Base-by-base conservation (phyloP, 1,140 invertebrate genomes). In the Portunus trituberculatus region DNA sequence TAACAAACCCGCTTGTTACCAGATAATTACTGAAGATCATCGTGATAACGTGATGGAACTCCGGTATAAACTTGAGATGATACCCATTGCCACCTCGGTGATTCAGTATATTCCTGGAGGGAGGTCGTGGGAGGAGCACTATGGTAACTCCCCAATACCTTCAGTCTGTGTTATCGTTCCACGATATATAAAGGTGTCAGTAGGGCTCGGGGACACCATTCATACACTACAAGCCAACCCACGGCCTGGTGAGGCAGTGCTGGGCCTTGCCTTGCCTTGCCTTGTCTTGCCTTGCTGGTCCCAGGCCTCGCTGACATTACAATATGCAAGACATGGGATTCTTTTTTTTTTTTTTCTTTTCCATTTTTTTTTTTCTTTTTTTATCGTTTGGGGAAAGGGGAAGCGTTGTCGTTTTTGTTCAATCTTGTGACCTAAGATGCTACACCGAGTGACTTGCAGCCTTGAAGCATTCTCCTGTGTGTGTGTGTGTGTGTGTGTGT, bases 1-100 rank as follows among this genome's bases (percentile, higher is more conserved):
- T 45, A 92, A 83, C 67, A 92, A 39, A 92, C 91, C 31, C n/a
- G 91, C 91, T 83, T 83, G 16, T 93, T 86, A 93, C 92, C 25
- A 12, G 82, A 93, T 93, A 86, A 93, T 52, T 87, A 86, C 92
- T 84, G 31, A 39, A 20, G 91, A 92, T 92, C 25, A 46, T 39
- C 3, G 12, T 28, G 83, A 93, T 93, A 93, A 93, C 92, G 45
- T 48, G 82, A 86, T 91, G 52, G 45, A 91, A 91, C 83, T 76
- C 45, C 67, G 16, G 28, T 39, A 48, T 46, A 93, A 93, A 82
- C 46, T 45, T 48, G 32, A 86, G 86, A 86, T 86, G 92, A 93
- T 93, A 86, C n/a, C 4, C 83, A 29, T 48, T 48, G 82, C 83
- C 83, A 93, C 31, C 45, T 28, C 20, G 7, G 25, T 91, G 16